Base-by-base conservation (phyloP, 2,113 vertebrate species). In the Sinocyclocheilus rhinocerous region DNA sequence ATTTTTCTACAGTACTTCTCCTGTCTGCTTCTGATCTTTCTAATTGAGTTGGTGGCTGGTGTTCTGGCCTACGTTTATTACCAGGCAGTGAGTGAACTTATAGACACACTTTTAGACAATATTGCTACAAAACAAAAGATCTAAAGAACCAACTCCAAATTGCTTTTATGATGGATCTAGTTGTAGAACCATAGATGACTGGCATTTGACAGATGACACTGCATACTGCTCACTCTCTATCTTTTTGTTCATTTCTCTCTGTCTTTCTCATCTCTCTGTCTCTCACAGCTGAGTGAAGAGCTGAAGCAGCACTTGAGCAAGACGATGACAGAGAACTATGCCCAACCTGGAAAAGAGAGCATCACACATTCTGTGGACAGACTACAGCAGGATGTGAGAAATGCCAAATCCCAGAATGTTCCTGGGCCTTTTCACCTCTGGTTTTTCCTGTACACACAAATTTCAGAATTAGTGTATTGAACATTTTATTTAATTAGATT, bases 1-100 rank as follows among this genome's bases (percentile, higher is more conserved):
- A 55, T 50, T 83, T 91, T 67, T 20, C 72, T 81, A 24, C 91
- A 95, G 96, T 97, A 97, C 86, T 96, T 97, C 90, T 94, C 93
- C 90, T 93, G 94, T 82, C 89, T 97, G 73, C 92, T 97, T 86
- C 84, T 95, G 50, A 96, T 97, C 90, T 97, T 97, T 91, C 88
- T 96, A 1, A 95, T 96, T 52, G 96, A 97, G 89, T 93, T 97
- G 89, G 95, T 97, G 76, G 96, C 96, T 0, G 97, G 96, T 22
- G 94, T 96, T 6, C 92, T 97, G 91, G 96, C 97, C 10, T 97
- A 97, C 3, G 92, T 96, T 10, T 97, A 97, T 88, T 96, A 97
- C 91, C 96, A 96, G 86, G 95, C 83, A 93, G 96, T 97, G 89
- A 95, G 95, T 92, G 13, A n/a, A 15, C 33, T n/a, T 29, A 39